These are phyloP conservation scores for Panagrolaimus sp. DNA, from an alignment of 1,140 invertebrate species.

Conservation along the genomic window DNA sequence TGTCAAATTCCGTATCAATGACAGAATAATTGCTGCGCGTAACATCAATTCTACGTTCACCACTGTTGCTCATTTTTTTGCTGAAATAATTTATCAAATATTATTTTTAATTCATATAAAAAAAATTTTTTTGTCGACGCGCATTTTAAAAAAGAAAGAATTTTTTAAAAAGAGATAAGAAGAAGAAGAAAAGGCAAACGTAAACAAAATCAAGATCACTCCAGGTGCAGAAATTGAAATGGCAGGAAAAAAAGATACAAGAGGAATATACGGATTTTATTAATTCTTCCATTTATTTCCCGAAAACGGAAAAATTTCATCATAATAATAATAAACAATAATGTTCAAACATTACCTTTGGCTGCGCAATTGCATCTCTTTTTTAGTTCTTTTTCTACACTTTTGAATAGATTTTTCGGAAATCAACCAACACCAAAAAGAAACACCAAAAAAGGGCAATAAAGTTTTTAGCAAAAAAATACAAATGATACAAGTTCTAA, in stretches of 20 bases:
- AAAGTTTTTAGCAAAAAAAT: no score
- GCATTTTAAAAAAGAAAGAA: background rate
- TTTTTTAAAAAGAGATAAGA: background rate
- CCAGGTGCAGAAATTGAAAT: background rate
- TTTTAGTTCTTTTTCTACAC: no score
- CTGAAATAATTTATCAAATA: constrained; percentile 20
- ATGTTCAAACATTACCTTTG: no score
- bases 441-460: no score
- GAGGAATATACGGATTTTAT: no score
- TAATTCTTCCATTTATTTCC: no score
- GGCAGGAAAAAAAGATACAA: background rate
- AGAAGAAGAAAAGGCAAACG: background rate
- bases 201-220: background rate
- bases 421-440: no score
- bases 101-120: constrained; percentile 7
- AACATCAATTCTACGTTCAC: constrained; percentile 68
- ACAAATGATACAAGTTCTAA: no score
- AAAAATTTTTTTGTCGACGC: background rate
- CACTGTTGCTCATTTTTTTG: constrained; percentile 4
- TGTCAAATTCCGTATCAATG: constrained; percentile 90
- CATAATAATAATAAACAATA: no score
- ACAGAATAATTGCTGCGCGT: constrained; percentile 87
- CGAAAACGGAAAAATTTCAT: no score
- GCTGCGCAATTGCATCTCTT: no score
- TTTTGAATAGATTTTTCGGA: no score